Evolutionary conservation across 2,888 invertebrate species (phyloP).

Genomic region (Monochamus alternatus): DNA sequence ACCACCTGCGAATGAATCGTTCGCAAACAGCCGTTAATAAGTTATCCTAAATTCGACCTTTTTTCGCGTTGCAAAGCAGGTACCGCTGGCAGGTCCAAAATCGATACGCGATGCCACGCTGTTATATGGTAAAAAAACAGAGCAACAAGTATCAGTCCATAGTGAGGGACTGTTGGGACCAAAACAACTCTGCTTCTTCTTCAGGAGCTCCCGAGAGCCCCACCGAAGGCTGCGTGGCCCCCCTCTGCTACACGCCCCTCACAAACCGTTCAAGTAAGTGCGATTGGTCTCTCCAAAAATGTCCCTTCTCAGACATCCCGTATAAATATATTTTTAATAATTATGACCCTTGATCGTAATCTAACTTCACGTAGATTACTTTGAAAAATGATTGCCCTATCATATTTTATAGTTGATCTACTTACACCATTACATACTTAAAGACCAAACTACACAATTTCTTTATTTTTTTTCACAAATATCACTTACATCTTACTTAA

Average conservation of each 20-base stretch:
- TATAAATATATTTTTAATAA: too few relatives aligned
- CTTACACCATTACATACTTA: too few relatives aligned
- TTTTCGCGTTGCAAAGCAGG: constrained; percentile 25
- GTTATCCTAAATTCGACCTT: constrained; percentile 15
- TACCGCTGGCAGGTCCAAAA: constrained; percentile 21
- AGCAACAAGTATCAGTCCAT: constrained; percentile 72
- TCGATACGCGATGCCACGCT: constrained; percentile 77
- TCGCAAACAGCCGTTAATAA: constrained; percentile 22
- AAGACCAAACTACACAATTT: too few relatives aligned
- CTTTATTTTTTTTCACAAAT: too few relatives aligned
- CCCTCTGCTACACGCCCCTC: constrained; percentile 75
- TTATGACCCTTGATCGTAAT: too few relatives aligned
- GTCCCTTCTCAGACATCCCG: too few relatives aligned
- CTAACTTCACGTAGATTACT: too few relatives aligned
- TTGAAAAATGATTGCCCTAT: too few relatives aligned
- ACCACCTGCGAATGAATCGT: constrained; percentile 65
- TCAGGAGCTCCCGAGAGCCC: constrained; percentile 73
- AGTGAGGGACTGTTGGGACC: constrained; percentile 70
- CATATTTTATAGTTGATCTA: too few relatives aligned
- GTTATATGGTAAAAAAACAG: constrained; percentile 84
- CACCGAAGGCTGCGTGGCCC: constrained; percentile 76
- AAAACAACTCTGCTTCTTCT: constrained; percentile 59
- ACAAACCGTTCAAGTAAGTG: constrained; percentile 64
- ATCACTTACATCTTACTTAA: too few relatives aligned
- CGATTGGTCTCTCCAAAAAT: neutral